These are phyloP conservation scores for Champsocephalus gunnari DNA, from an alignment of 2,797 vertebrate species.

Conservation along the genomic window DNA sequence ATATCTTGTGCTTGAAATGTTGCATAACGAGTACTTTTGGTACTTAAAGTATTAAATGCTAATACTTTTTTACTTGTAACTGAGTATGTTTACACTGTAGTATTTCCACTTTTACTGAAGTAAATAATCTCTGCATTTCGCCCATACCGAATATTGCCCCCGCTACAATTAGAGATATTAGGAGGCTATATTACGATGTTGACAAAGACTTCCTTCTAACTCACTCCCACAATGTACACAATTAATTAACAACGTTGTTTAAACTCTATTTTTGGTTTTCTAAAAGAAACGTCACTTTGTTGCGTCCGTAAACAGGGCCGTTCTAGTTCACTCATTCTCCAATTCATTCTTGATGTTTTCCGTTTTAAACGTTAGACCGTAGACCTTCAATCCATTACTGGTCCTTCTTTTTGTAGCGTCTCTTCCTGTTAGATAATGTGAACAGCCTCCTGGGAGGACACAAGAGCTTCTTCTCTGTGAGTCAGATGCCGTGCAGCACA, in stretches of 20 bases:
- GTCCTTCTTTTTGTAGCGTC: neutral
- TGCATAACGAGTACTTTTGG: too few species aligned
- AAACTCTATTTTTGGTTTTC: neutral
- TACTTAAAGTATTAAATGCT: too few species aligned
- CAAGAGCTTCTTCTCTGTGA: conserved; percentile 42
- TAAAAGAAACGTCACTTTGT: neutral
- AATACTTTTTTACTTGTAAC: too few species aligned
- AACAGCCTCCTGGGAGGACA: conserved; percentile 13
- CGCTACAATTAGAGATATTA: too few species aligned
- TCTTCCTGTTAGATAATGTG: conserved; percentile 33
- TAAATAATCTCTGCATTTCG: too few species aligned
- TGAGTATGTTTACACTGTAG: too few species aligned
- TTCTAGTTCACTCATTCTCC: neutral
- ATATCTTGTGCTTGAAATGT: too few species aligned
- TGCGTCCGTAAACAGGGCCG: neutral
- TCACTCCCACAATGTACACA: too few species aligned
- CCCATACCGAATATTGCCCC: too few species aligned
- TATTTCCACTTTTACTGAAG: too few species aligned
- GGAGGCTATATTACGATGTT: too few species aligned
- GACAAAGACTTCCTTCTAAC: too few species aligned
- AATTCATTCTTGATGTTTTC: neutral
- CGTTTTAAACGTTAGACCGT: neutral
- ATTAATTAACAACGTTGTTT: neutral
- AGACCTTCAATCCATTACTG: neutral
- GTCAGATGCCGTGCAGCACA: conserved; percentile 38